These are phyloP conservation scores for Athalia cordata DNA, from an alignment of 2,888 invertebrate species.

Conservation along the genomic window DNA sequence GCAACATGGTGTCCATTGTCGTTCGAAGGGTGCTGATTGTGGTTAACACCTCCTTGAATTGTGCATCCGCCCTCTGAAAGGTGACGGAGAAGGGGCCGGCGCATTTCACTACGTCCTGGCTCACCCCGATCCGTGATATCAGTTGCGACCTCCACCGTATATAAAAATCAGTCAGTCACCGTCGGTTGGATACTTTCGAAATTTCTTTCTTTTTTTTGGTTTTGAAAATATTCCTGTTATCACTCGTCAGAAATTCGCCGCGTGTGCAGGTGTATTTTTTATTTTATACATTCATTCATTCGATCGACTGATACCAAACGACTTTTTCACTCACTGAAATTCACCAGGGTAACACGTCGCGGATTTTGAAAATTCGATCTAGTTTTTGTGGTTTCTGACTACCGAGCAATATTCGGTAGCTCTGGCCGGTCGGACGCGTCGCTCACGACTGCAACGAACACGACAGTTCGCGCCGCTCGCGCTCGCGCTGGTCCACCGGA, in stretches of 20 bases:
- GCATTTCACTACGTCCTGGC: conserved; percentile 57
- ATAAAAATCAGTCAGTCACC: not conserved
- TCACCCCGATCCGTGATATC: conserved; percentile 34
- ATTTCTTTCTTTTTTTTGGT: not conserved
- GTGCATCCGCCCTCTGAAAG: conserved; percentile 68
- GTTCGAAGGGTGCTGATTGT: conserved; percentile 53
- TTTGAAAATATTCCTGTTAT: not conserved
- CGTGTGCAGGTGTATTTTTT: not conserved
- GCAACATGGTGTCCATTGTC: conserved; percentile 65
- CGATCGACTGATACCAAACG: no score
- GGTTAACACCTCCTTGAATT: conserved; percentile 52
- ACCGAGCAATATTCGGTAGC: conserved; percentile 35
- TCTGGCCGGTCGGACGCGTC: conserved; percentile 41
- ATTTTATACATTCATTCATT: not conserved
- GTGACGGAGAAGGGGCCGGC: conserved; percentile 69
- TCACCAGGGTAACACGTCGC: conserved; percentile 6
- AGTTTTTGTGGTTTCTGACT: not conserved
- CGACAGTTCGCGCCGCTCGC: conserved; percentile 41
- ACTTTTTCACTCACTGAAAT: not conserved
- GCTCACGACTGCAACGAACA: conserved; percentile 35
- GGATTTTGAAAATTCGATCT: not conserved
- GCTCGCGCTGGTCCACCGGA: conserved; percentile 40
- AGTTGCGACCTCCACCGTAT: conserved; percentile 30
- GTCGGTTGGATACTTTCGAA: not conserved
- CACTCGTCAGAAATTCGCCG: not conserved